Evolutionary conservation across 2,888 invertebrate genomes (phyloP), one percentile per base, ranked within the genome.

Genomic region (Drosophila fulvimacula): DNA sequence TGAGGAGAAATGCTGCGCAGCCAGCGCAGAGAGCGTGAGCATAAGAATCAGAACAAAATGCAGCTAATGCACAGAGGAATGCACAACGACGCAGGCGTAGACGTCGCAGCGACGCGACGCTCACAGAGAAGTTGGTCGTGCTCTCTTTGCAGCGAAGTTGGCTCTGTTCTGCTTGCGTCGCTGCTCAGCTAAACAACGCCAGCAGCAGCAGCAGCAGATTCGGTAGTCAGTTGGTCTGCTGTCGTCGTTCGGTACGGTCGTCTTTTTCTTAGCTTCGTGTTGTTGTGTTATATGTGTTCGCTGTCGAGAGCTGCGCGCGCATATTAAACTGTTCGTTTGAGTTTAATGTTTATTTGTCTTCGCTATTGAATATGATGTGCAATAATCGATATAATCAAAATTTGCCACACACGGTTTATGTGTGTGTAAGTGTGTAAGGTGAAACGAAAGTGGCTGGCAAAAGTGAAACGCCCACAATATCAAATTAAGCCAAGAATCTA

Each of bases 391-490:
- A 55, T 46, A 63, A 61, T 49, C 60, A 58, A 39, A 61, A 59
- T 59, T 74, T 38, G 75, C 62, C 68, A 59, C 53, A 68, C 17
- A 51, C 34, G 7, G 3, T 15, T 5, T 44, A 51, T 17, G 59
- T 52, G 30, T 34, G 27, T 53, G 48, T 60, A 52, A 46, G 56
- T 66, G 44, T 53, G 76, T 60, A 46, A 68, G 69, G 79, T 88
- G 76, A 84, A 84, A 89, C 59, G 89, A 84, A 84, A 84, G 88
- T 77, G 78, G 73, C 82, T 73, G 85, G 73, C 77, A 82, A 89
- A 86, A 86, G 85, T 86, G 85, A 86, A 89, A 89, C 89, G 85
- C 82, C 85, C 71, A 79, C 85, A 62, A 57, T 36, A 81, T 70
- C 63, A 64, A 76, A 79, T 78, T 65, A 62, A 79, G 70, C 62